phyloP scores from a whole-genome alignment of 2,797 vertebrate species.

The Manis crassicaudata region DNA sequence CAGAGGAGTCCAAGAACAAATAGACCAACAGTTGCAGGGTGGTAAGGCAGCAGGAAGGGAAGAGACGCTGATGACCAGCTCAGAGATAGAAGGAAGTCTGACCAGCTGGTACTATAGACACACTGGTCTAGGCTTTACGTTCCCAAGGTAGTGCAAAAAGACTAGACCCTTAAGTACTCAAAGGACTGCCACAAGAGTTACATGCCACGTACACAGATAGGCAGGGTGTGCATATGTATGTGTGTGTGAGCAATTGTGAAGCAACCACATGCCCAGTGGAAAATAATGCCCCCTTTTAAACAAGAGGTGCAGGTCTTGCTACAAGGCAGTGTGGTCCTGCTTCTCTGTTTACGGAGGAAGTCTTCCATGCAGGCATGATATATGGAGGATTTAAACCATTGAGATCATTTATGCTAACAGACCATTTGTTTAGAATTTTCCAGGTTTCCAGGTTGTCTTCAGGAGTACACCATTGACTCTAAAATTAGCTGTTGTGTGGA shows the following conservation, averaged over 20 bases:
- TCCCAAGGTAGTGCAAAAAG: background rate
- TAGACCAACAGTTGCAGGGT: background rate
- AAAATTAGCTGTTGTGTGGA: conserved; percentile 45
- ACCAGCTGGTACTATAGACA: background rate
- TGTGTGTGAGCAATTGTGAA: background rate
- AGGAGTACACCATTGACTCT: conserved; percentile 12
- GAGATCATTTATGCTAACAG: conserved; percentile 80
- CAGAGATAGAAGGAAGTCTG: background rate
- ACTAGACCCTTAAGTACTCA: background rate
- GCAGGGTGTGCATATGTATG: background rate
- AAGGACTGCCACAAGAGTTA: background rate
- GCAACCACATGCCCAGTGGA: conserved; percentile 71
- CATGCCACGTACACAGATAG: background rate
- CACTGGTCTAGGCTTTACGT: background rate
- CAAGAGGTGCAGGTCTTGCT: conserved; percentile 75
- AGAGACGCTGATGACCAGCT: no score
- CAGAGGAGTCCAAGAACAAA: background rate
- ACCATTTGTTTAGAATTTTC: conserved; percentile 72
- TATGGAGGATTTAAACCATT: conserved; percentile 62
- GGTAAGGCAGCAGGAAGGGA: background rate
- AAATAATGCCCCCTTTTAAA: conserved; percentile 80
- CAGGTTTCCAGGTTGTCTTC: conserved; percentile 74
- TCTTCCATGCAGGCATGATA: conserved; percentile 71
- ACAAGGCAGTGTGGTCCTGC: conserved; percentile 74
- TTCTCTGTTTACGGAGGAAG: conserved; percentile 80